A percentile compares a stretch with the other conserved stretches of the same genome.
phyloP scores from a whole-genome alignment of 2,113 vertebrate genomes.

The Mugil cephalus region DNA sequence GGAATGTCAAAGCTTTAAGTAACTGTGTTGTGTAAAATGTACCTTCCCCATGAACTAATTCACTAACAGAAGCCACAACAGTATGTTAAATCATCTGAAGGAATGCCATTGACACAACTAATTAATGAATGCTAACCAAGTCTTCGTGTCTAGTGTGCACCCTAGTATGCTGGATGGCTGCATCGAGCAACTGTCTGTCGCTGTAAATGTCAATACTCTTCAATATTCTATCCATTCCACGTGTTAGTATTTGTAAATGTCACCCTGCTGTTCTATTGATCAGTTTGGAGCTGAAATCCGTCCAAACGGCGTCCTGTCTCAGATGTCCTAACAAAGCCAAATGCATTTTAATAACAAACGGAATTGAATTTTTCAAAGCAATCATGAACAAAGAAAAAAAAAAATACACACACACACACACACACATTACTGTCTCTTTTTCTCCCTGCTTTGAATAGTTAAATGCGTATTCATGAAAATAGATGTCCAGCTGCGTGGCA shows the following conservation, averaged over 20 bases:
- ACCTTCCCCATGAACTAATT: conserved; percentile 2
- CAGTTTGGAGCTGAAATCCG: conserved; percentile 1
- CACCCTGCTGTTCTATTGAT: conserved; percentile 8
- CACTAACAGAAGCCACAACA: conserved; percentile 12
- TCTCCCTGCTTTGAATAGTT: conserved; percentile 8
- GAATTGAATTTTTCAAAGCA: conserved; percentile 31
- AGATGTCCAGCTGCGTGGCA: conserved; percentile 35
- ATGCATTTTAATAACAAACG: conserved; percentile 39
- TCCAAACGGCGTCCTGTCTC: conserved; percentile 19
- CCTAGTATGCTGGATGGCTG: neutral
- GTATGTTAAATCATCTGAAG: conserved; percentile 4
- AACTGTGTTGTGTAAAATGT: neutral
- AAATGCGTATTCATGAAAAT: conserved; percentile 24
- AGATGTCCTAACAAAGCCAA: conserved; percentile 40
- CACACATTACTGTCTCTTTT: neutral
- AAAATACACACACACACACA: no score
- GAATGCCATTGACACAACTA: conserved; percentile 4
- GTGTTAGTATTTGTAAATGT: conserved; percentile 19
- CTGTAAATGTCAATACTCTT: conserved; percentile 30
- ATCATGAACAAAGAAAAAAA: conserved; percentile 13
- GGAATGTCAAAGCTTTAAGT: conserved; percentile 25
- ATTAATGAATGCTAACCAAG: conserved; percentile 26
- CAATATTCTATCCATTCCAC: conserved; percentile 41
- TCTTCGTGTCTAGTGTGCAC: conserved; percentile 8
- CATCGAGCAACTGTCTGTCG: conserved; percentile 15